Conservation (phyloP, 2,888 invertebrate genomes). For the Dioctria linearis region DNA sequence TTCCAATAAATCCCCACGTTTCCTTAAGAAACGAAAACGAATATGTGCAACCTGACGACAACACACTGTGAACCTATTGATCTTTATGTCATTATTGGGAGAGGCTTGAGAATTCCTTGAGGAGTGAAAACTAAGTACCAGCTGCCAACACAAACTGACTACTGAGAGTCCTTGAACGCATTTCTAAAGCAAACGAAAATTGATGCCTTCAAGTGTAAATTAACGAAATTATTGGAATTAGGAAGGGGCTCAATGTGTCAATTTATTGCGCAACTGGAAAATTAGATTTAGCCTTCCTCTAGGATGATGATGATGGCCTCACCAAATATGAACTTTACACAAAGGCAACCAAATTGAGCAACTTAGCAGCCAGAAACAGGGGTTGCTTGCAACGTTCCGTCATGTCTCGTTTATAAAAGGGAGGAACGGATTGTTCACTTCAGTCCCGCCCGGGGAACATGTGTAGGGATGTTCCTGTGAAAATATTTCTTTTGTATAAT, state of each 20-base stretch:
- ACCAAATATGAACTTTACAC: slow-evolving; percentile 52
- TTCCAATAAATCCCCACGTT: slow-evolving; percentile 40
- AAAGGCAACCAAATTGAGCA: slow-evolving; percentile 55
- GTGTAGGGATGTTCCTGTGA: slow-evolving; percentile 44
- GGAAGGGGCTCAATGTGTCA: slow-evolving; percentile 58
- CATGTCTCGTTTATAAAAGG: not conserved
- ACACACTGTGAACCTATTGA: not conserved
- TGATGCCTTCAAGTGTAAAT: slow-evolving; percentile 57
- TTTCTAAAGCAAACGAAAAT: slow-evolving; percentile 43
- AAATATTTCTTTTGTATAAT: slow-evolving; percentile 39
- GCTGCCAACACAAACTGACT: not conserved
- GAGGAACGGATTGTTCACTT: not conserved
- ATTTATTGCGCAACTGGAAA: slow-evolving; percentile 58
- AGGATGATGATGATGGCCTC: slow-evolving; percentile 11
- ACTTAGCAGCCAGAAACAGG: not conserved
- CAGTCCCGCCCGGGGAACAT: slow-evolving; percentile 13
- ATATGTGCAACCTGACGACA: slow-evolving; percentile 34
- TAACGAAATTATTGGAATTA: slow-evolving; percentile 58
- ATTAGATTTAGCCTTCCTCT: slow-evolving; percentile 57
- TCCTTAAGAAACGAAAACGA: slow-evolving; percentile 11
- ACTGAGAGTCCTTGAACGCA: not conserved
- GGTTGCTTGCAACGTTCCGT: slow-evolving; percentile 3
- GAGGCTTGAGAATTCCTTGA: not conserved
- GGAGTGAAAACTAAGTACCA: slow-evolving; percentile 1
- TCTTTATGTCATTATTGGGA: not conserved